Percentiles rank a stretch among this genome's conserved stretches.
Conservation (phyloP, 2,113 vertebrate species). For the Paedocypris sp. region DNA sequence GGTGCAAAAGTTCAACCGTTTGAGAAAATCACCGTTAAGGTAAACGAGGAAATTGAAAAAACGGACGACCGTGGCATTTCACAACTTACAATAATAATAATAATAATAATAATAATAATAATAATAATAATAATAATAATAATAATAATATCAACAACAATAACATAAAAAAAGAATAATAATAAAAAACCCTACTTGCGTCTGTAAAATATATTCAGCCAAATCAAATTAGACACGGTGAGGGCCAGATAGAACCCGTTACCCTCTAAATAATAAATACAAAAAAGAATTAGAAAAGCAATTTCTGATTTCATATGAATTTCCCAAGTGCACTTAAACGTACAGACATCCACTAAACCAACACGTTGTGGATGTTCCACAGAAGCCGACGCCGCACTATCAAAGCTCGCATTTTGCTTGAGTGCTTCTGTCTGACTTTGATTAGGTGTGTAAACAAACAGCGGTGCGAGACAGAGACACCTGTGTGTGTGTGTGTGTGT, state of each 20-base stretch:
- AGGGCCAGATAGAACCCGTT: background rate
- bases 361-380: background rate
- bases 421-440: constrained; percentile 18
- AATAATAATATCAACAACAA: too few relatives aligned
- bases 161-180: background rate
- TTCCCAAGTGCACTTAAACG: too few relatives aligned
- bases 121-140: too few relatives aligned
- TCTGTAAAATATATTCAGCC: background rate
- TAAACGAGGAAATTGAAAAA: too few relatives aligned
- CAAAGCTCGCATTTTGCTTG: background rate
- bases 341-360: too few relatives aligned
- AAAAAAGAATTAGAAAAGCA: too few relatives aligned
- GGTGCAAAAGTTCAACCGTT: too few relatives aligned
- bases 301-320: too few relatives aligned
- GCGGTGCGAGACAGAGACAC: constrained; percentile 21
- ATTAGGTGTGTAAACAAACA: constrained; percentile 46
- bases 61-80: too few relatives aligned
- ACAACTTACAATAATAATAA: too few relatives aligned
- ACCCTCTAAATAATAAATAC: background rate
- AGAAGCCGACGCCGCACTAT: background rate
- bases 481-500: constrained; percentile 21
- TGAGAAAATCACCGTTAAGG: too few relatives aligned
- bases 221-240: background rate
- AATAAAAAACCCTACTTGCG: background rate
- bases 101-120: too few relatives aligned